These are phyloP conservation scores for Neopelma chrysocephalum DNA, from an alignment of 2,797 vertebrate genomes.

Conservation along the genomic window DNA sequence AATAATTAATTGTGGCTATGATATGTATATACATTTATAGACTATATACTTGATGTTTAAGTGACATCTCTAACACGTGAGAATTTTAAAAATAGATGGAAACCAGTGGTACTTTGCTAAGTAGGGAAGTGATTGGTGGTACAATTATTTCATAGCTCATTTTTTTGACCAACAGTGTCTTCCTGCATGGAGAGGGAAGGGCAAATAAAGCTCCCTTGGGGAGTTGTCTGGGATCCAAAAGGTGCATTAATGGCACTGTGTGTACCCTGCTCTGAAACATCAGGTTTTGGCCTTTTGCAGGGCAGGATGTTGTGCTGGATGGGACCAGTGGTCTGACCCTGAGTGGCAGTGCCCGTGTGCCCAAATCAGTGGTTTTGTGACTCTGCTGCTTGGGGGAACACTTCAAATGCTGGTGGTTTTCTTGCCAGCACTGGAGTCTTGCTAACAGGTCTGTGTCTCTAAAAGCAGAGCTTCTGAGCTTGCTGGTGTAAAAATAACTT, in stretches of 20 bases:
- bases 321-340: not conserved
- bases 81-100: not conserved
- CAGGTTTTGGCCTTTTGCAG: not conserved
- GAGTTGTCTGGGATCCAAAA: not conserved
- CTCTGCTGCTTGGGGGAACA: not conserved
- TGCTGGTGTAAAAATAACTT: not conserved
- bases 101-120: not conserved
- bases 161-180: not conserved
- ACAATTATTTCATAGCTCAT: not conserved
- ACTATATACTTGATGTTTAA: not conserved
- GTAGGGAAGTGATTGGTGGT: not conserved
- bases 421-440: not conserved
- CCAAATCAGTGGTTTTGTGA: not conserved
- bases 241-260: not conserved
- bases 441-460: not conserved
- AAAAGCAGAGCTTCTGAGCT: not conserved
- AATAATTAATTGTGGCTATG: accelerated
- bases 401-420: not conserved
- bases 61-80: accelerated
- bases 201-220: not conserved
- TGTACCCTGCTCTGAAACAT: not conserved
- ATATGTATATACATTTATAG: accelerated
- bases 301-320: not conserved
- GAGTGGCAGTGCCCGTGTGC: not conserved
- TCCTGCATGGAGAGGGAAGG: not conserved